Evolutionary conservation across 2,113 vertebrate genomes (phyloP), one percentile per base, ranked within the genome.

Genomic region (Smithornis capensis): DNA sequence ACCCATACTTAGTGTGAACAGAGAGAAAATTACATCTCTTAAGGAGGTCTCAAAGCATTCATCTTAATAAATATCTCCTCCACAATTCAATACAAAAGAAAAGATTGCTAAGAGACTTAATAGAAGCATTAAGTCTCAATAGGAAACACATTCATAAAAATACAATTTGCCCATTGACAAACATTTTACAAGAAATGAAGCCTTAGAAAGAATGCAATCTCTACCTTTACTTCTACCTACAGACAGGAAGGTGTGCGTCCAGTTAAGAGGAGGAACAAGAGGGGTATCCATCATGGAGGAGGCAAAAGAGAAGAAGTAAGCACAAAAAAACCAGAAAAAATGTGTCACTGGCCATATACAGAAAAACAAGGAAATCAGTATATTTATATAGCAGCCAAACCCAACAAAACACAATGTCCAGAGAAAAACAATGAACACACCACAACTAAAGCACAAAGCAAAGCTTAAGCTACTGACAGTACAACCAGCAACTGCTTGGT

Each of bases 141-240:
- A 47, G 63, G 45, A 80, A 95, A 56, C 17, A 9, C 44, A 81
- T 73, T 91, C 35, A 92, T 91, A 78, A 93, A 88, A 94, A 91
- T 38, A 93, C 38, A 70, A 80, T 71, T 94, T 68, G 28, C 44
- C 52, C 28, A 53, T n/a, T 52, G 50, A 88, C 8, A 84, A 95
- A 87, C 79, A 96, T 82, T 97, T 95, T 50, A 91, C 42, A 94
- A 80, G 64, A 57, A 97, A 95, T 11, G 27, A 90, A 95, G 63
- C 92, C 77, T 93, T 71, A 97, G 40, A 95, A 98, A 97, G 87
- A 98, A 98, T 97, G 94, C 57, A 55, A 92, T 97, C 94, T 98
- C 98, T 99, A 99, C 99, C 99, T 99, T 99, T 99, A 98, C 99
- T 99, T 98, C 99, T 99, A 98, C 99, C 99, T 99, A 98, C 92